Conservation (phyloP, 2,797 vertebrate species). For the Tympanoctomys barrerae region DNA sequence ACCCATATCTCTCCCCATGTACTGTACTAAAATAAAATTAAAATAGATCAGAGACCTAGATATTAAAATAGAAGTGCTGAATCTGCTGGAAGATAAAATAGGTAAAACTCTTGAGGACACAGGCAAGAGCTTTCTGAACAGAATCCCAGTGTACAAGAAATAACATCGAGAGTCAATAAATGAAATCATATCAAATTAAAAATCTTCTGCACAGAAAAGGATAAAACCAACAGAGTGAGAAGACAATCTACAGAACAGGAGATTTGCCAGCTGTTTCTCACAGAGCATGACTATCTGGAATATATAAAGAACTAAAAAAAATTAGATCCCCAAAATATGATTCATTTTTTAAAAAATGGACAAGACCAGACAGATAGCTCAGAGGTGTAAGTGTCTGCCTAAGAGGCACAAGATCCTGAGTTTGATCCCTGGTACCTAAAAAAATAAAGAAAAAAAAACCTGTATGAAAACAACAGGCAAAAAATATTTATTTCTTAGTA, state of each 20-base stretch:
- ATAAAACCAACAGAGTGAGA: not conserved
- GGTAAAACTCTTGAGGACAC: not conserved
- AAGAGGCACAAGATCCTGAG: no score
- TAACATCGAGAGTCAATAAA: not conserved
- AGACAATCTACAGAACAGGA: not conserved
- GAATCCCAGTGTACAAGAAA: not conserved
- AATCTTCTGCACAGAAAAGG: not conserved
- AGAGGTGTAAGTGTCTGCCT: no score
- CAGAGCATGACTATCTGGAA: not conserved
- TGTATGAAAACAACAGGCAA: conserved; percentile 83
- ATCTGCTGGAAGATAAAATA: not conserved
- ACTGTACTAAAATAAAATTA: not conserved
- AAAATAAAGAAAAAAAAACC: no score
- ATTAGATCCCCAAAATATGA: not conserved
- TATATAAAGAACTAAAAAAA: not conserved
- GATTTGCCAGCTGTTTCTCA: not conserved
- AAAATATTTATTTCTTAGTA: conserved; percentile 85
- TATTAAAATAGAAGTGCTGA: not conserved
- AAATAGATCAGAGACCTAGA: not conserved
- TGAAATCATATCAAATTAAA: not conserved
- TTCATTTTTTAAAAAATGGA: not conserved
- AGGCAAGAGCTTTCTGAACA: not conserved
- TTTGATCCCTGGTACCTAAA: no score
- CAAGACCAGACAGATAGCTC: no score
- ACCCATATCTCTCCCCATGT: not conserved